Base-by-base conservation (phyloP, 2,888 invertebrate genomes). In the Helobdella robusta region DNA sequence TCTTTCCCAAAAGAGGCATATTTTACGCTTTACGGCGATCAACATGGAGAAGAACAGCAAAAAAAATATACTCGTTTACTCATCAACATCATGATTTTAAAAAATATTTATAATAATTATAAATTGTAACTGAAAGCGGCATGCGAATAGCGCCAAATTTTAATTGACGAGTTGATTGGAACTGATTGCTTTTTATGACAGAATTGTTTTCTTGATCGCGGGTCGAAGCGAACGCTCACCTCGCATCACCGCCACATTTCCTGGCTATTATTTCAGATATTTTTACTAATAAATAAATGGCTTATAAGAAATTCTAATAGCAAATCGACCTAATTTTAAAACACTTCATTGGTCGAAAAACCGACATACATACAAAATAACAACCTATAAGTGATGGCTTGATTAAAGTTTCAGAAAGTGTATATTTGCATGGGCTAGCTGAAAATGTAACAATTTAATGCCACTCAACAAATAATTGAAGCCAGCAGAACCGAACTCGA, bases 111-210 rank as follows among this genome's bases (percentile, higher is more conserved):
- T 30, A 30, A 56, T 56, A 54, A 32, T n/a, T 20, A 36, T 30
- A 34, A 62, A 62, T 40, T 62, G 25, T 28, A 32, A 34, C 48
- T n/a, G 32, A 46, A 48, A 50, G 46, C 62, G 35, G 46, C 62
- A 62, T 62, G 62, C 46, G 62, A 59, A 36, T 35, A 59, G 59
- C 59, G 59, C 59, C 59, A 59, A 59, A 35, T 34, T 35, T 59
- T 20, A 5, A 28, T 32, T 30, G 23, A 59, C 25, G 28, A 54
- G 15, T 54, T 54, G n/a, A n/a, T n/a, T n/a, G n/a, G n/a, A n/a
- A n/a, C n/a, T n/a, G n/a, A n/a, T n/a, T n/a, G n/a, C n/a, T n/a
- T n/a, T n/a, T n/a, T n/a, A n/a, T n/a, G n/a, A n/a, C 44, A n/a
- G 44, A 40, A 40, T 40, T n/a, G n/a, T 15, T 40, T 40, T 40